Evolutionary conservation across 2,888 invertebrate genomes (phyloP).

Genomic region (Halocaridina rubra): DNA sequence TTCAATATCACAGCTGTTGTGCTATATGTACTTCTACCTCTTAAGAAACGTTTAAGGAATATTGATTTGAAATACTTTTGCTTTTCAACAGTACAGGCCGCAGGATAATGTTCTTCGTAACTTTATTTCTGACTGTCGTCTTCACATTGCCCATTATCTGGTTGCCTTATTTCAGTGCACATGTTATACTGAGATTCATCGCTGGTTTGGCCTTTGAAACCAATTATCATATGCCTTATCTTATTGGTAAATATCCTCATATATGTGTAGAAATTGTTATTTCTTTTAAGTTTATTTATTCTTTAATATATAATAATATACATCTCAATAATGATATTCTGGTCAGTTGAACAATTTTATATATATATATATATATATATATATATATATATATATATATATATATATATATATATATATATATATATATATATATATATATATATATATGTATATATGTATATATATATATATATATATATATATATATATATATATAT

Average conservation of each 20-base stretch:
- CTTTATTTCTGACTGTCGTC: background rate
- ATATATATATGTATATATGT: no score
- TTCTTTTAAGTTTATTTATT: no score
- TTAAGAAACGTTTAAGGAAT: slow-evolving; percentile 73
- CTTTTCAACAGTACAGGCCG: slow-evolving; percentile 33
- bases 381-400: no score
- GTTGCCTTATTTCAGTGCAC: background rate
- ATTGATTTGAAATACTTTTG: slow-evolving; percentile 73
- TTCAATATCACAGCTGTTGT: slow-evolving; percentile 72
- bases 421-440: no score
- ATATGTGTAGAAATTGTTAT: background rate
- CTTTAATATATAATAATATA: no score
- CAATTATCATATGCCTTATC: slow-evolving; percentile 37
- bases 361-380: no score
- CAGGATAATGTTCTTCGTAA: slow-evolving; percentile 16
- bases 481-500: no score
- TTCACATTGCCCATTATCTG: slow-evolving; percentile 18
- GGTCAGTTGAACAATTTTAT: no score
- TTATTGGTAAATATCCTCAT: slow-evolving; percentile 34
- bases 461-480: no score
- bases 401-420: no score
- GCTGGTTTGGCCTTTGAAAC: slow-evolving; percentile 21
- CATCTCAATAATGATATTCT: no score
- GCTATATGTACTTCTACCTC: no score
- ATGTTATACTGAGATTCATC: slow-evolving; percentile 26